Conservation (phyloP, 2,888 invertebrate genomes). For the Incurvaria masculella region DNA sequence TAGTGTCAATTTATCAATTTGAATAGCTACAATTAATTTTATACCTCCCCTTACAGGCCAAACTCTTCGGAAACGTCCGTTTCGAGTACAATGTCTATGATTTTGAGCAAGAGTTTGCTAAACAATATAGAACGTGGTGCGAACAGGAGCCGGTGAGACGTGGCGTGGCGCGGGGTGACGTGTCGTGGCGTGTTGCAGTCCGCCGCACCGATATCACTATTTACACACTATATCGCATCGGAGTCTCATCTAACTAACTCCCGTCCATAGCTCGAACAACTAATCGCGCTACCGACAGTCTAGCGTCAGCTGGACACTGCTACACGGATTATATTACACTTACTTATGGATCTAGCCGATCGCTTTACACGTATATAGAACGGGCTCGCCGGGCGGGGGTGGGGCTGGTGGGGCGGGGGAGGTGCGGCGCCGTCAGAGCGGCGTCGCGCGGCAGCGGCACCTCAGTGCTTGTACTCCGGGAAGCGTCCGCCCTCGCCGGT, state of each 20-base stretch:
- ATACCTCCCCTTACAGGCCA: neutral
- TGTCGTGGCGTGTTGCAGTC: slow-evolving; percentile 4
- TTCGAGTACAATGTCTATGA: neutral
- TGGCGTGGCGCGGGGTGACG: neutral
- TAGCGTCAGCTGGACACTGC: neutral
- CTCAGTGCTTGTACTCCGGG: slow-evolving; percentile 79
- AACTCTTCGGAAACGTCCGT: neutral
- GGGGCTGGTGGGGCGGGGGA: slow-evolving; percentile 16
- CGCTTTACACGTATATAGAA: neutral
- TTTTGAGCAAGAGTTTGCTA: neutral
- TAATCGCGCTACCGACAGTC: neutral
- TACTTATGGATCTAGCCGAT: neutral
- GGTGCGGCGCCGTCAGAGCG: slow-evolving; percentile 16
- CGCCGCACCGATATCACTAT: neutral
- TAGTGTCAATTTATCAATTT: neutral
- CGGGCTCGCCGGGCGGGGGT: neutral
- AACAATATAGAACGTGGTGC: too few species aligned
- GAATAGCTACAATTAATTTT: neutral
- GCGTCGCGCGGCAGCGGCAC: slow-evolving; percentile 24
- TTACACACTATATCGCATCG: neutral
- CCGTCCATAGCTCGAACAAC: neutral
- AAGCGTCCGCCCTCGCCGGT: slow-evolving; percentile 61
- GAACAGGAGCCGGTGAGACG: too few species aligned
- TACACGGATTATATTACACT: neutral
- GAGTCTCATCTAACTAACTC: neutral